Base-by-base conservation (phyloP, 2,888 invertebrate species). In the Amblyjoppa proteus region DNA sequence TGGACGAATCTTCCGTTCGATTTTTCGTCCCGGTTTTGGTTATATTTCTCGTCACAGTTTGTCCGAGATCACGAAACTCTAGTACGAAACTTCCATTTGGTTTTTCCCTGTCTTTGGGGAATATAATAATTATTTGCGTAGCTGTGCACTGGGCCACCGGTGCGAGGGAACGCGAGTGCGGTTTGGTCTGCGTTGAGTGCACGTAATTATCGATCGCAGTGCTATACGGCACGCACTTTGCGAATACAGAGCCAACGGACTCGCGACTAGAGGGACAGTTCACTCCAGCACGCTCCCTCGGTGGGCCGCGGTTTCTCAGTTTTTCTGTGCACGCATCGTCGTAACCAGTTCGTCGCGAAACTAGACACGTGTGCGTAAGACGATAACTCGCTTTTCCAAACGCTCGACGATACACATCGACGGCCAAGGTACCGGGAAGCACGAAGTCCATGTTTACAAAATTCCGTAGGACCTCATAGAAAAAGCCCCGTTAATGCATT, bases 201-300 rank as follows among this genome's bases (percentile, higher is more conserved):
- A 41, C 68, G 25, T 6, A 16, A 45, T 16, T 68, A 68, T 68
- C 41, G 68, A 68, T 68, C 68, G 68, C 7, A 5, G 68, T 38
- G 13, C 38, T 68, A 68, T 68, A 68, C 41, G 41, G 68, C 38
- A 68, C 41, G 68, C 68, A 41, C 41, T 68, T 68, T 38, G 41
- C 41, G 25, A 68, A 68, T 68, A 4, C 20, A 11, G 11, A 64
- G 61, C 34, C 31, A 64, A 31, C 28, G 0, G 61, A 64, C 34
- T 64, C 61, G 61, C 5, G 31, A n/a, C 31, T n/a, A n/a, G n/a
- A n/a, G n/a, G n/a, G n/a, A n/a, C n/a, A 64, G 61, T 64, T 31
- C 28, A n/a, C 13, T 34, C 34, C n/a, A 34, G 34, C 61, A 7
- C 61, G 61, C 31, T 31, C 3, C 61, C 61, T 34, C 61, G 34